Conservation (phyloP, 2,797 vertebrate genomes). For the Pseudomugil tenellus region DNA sequence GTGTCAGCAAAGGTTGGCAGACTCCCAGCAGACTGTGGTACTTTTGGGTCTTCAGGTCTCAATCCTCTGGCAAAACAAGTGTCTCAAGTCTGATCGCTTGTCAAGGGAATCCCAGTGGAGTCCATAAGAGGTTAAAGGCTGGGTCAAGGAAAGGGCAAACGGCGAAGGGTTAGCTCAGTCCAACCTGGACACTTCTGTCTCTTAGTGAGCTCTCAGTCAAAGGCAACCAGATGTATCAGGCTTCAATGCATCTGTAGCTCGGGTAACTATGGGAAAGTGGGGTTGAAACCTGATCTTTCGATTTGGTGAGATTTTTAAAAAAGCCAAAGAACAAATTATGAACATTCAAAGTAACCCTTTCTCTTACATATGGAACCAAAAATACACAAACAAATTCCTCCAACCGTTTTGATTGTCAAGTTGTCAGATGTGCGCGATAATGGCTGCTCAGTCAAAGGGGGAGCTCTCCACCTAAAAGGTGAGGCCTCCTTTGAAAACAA, state of each 20-base stretch:
- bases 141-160: constrained; percentile 41
- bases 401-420: constrained; percentile 23
- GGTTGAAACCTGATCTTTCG: constrained; percentile 62
- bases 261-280: constrained; percentile 24
- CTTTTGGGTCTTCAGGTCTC: constrained; percentile 34
- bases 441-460: constrained; percentile 7
- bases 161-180: constrained; percentile 45
- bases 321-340: neutral
- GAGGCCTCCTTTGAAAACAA: constrained; percentile 28
- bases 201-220: constrained; percentile 56
- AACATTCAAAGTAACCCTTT: neutral
- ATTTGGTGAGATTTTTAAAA: constrained; percentile 34
- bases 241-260: constrained; percentile 66
- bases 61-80: constrained; percentile 49
- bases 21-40: constrained; percentile 7
- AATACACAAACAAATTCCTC: constrained; percentile 28
- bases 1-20: constrained; percentile 17
- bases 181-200: constrained; percentile 56
- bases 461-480: constrained; percentile 11
- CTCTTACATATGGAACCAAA: constrained; percentile 36
- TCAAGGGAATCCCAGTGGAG: constrained; percentile 45
- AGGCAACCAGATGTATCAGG: constrained; percentile 73
- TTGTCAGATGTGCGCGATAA: constrained; percentile 36
- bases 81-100: constrained; percentile 40
- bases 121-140: constrained; percentile 48